Base-by-base conservation (phyloP, 2,797 vertebrate species). In the Tragopan temminckii region DNA sequence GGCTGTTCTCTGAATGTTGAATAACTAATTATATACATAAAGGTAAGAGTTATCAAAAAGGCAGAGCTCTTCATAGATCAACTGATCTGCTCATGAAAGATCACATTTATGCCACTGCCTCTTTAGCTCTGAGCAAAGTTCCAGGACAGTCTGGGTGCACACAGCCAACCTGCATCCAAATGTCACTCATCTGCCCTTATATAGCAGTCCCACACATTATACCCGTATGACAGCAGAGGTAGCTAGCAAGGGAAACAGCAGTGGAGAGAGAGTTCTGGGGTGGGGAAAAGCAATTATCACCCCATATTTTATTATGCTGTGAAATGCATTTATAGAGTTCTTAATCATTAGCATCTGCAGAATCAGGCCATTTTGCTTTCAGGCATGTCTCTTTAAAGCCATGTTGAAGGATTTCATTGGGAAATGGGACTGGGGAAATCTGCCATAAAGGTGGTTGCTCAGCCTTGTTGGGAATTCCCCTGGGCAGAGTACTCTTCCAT, bases 1-100 rank as follows among this genome's bases (percentile, higher is more conserved):
- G 25, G 40, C 15, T 81, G 64, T 90, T 69, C 61, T 90, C 83
- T 80, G 69, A 83, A 75, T 27, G 36, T 40, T 43, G 38, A 50
- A 18, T 75, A 75, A 81, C 68, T 88, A 62, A 75, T 83, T 80
- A 40, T 45, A 77, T 10, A 25, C 7, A 33, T 6, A 52, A 36
- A 83, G 58, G 84, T 80, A 67, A 76, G n/a, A 27, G 69, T 77
- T 14, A 5, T 63, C 68, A 20, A 58, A 84, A 68, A 79, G 23
- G 5, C 23, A 36, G 14, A n/a, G 20, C 17, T 92, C 19, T 25
- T 11, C 59, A 4, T 29, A 52, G 17, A 84, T 79, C 4, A 19
- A 76, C 21, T 3, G 13, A 68, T 70, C 40, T 86, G 36, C 52
- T 67, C 52, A 63, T 1, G 2, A 78, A 83, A 72, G 16, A 69